Percentiles rank a stretch among this genome's conserved stretches.
phyloP scores from a whole-genome alignment of 2,113 vertebrate species.

The Cephalophus harveyi region DNA sequence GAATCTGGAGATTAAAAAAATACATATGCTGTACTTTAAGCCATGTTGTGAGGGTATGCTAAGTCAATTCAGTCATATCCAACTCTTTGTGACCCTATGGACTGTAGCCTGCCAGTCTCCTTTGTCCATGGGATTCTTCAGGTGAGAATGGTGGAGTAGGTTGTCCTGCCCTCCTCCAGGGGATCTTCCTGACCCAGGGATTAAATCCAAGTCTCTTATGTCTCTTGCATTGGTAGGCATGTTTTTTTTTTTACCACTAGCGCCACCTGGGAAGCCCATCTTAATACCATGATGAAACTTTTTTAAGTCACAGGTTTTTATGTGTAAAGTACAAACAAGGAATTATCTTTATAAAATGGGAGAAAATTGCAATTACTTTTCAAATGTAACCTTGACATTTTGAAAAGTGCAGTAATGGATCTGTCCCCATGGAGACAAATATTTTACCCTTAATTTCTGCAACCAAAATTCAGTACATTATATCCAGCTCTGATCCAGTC shows the following conservation, averaged over 20 bases:
- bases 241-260: not conserved
- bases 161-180: not conserved
- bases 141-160: not conserved
- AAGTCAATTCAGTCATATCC: not conserved
- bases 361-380: conserved; percentile 70
- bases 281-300: conserved; percentile 40
- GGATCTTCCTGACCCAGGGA: not conserved
- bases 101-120: not conserved
- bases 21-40: not conserved
- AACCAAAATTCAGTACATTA: conserved; percentile 59
- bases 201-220: not conserved
- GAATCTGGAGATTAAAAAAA: not conserved
- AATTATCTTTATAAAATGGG: conserved; percentile 71
- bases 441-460: conserved; percentile 61
- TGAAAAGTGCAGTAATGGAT: conserved; percentile 68
- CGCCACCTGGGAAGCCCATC: not conserved
- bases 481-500: not conserved
- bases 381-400: conserved; percentile 70
- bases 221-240: not conserved
- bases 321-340: conserved; percentile 62
- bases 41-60: not conserved
- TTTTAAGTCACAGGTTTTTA: conserved; percentile 58
- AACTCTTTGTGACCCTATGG: not conserved
- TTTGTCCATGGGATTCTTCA: not conserved
- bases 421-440: conserved; percentile 72